Evolutionary conservation across 2,888 invertebrate genomes (phyloP).

Genomic region (Eristalis tenax): DNA sequence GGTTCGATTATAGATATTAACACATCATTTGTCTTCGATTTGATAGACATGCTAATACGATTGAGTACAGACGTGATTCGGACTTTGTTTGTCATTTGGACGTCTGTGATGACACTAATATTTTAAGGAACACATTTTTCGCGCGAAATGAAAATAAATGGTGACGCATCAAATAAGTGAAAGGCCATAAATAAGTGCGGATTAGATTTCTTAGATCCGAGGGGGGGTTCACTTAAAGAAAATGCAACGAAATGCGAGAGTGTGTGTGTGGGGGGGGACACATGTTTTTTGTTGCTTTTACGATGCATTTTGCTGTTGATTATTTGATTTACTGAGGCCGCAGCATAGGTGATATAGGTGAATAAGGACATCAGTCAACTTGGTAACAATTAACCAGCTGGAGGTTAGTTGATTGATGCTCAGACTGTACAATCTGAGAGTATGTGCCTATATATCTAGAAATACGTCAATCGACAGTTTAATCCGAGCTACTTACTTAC

Average conservation of each 20-base stretch:
- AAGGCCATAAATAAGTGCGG: neutral
- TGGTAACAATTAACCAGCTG: too few species aligned
- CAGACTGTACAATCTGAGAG: too few species aligned
- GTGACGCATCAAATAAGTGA: neutral
- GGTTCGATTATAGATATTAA: neutral
- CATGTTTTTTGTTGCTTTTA: neutral
- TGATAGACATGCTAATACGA: neutral
- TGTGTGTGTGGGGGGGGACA: too few species aligned
- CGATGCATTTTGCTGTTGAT: too few species aligned
- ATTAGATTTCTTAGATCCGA: neutral
- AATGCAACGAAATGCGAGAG: too few species aligned
- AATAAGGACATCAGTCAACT: too few species aligned
- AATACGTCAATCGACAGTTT: too few species aligned
- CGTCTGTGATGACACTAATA: neutral
- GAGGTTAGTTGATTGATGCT: too few species aligned
- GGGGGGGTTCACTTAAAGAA: neutral
- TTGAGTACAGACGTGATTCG: neutral
- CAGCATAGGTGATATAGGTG: too few species aligned
- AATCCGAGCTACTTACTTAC: neutral
- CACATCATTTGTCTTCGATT: neutral
- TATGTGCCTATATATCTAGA: too few species aligned
- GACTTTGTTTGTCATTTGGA: neutral
- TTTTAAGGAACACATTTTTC: neutral
- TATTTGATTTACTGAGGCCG: too few species aligned
- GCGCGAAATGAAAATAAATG: too few species aligned